Evolutionary conservation across 2,797 vertebrate species (phyloP).

Genomic region (Anabacerthia variegaticeps): DNA sequence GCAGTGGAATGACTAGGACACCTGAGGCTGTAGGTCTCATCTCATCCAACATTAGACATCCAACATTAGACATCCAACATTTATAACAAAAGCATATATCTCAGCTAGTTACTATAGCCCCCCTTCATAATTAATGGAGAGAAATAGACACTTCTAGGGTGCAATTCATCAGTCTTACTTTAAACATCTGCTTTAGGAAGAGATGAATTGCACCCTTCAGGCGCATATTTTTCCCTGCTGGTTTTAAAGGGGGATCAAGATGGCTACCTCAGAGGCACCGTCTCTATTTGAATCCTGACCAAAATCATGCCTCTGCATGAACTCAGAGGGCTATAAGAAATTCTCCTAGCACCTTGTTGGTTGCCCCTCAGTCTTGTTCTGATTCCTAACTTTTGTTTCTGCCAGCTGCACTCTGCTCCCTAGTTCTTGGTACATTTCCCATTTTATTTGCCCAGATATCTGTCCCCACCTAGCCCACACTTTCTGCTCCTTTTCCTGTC

Average conservation of each 20-base stretch:
- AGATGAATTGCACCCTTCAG: slow-evolving; percentile 1
- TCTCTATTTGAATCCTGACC: neutral
- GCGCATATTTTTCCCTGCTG: neutral
- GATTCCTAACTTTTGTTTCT: neutral
- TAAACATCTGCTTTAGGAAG: slow-evolving; percentile 59
- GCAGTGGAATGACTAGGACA: slow-evolving; percentile 8
- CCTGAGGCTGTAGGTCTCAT: slow-evolving; percentile 56
- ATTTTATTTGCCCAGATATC: neutral
- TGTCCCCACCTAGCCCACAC: neutral
- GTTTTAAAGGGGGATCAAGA: neutral
- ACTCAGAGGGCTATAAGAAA: neutral
- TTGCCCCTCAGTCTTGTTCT: neutral
- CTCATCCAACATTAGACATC: slow-evolving; percentile 33
- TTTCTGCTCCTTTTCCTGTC: neutral
- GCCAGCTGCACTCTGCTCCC: neutral
- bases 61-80: slow-evolving; percentile 28
- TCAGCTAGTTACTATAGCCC: slow-evolving; percentile 33
- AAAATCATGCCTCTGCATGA: neutral
- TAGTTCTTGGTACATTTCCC: neutral
- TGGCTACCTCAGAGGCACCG: neutral
- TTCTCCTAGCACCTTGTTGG: neutral
- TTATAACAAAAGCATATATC: slow-evolving; percentile 47
- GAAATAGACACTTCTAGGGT: slow-evolving; percentile 42
- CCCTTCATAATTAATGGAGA: slow-evolving; percentile 57
- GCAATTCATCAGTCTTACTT: slow-evolving; percentile 62